phyloP scores from a whole-genome alignment of 2,113 vertebrate species.

The Calcarius ornatus region DNA sequence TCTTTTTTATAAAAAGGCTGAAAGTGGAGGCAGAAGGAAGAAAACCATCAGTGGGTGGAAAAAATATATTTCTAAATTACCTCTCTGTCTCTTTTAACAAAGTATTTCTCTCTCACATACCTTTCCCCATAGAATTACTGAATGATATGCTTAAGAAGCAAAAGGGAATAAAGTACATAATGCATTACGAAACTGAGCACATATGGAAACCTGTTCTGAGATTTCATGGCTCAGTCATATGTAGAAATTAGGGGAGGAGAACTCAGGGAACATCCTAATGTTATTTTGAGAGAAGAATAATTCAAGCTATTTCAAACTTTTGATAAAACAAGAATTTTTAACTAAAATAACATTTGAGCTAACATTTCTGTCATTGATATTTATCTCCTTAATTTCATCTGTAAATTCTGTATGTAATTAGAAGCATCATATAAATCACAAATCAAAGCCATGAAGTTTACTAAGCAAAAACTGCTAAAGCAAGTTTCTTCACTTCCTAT shows the following conservation, averaged over 20 bases:
- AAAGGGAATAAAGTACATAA: background rate
- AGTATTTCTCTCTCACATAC: background rate
- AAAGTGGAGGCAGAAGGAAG: background rate
- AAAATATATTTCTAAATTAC: background rate
- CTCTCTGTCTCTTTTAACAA: background rate
- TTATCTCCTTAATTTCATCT: background rate
- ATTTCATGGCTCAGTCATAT: background rate
- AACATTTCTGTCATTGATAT: background rate
- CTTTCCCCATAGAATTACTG: background rate
- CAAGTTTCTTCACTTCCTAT: background rate
- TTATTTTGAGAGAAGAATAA: background rate
- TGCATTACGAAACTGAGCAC: background rate
- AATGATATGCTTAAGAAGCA: background rate
- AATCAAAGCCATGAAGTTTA: background rate
- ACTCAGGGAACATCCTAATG: background rate
- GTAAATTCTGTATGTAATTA: background rate
- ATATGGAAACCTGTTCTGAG: background rate
- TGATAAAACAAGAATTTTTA: background rate
- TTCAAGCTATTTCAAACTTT: background rate
- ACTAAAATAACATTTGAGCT: background rate
- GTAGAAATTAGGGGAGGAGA: background rate
- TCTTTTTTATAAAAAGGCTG: background rate
- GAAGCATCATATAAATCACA: slow-evolving; percentile 5
- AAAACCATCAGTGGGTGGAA: background rate
- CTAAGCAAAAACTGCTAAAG: background rate